Evolutionary conservation across 53 echinoderm and acorn worm genomes (phyloP).

Genomic region (Paelopatides confundens): DNA sequence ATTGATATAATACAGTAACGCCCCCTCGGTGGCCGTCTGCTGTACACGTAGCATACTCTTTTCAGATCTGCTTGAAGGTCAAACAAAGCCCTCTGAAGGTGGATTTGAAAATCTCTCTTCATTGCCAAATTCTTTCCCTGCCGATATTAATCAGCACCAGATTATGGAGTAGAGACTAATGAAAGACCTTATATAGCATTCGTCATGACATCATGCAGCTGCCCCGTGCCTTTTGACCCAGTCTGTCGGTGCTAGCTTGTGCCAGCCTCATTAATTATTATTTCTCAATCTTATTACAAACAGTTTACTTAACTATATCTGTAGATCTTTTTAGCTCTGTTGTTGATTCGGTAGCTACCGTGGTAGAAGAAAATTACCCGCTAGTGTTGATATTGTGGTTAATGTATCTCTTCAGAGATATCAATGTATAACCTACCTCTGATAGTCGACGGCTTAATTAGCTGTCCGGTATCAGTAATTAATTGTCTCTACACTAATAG

Average conservation of each 20-base stretch:
- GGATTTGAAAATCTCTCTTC: no score
- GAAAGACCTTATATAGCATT: not conserved
- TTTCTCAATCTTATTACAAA: not conserved
- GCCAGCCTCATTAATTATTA: not conserved
- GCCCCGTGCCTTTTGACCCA: not conserved
- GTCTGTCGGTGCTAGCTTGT: conserved; percentile 13
- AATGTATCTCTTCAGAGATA: not conserved
- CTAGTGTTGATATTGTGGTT: conserved; percentile 12
- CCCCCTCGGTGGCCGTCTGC: no score
- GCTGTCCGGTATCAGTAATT: conserved; percentile 15
- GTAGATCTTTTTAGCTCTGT: not conserved
- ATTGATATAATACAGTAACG: no score
- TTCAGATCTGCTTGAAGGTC: no score
- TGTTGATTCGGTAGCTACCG: not conserved
- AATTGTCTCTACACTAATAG: conserved; percentile 6
- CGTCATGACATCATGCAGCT: not conserved
- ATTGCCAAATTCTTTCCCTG: not conserved
- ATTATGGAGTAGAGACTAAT: not conserved
- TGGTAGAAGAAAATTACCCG: not conserved
- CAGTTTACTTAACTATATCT: not conserved
- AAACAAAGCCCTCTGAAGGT: no score
- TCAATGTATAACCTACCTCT: conserved; percentile 4
- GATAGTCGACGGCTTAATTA: conserved; percentile 16
- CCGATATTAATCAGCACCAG: not conserved
- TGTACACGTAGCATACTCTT: no score